Evolutionary conservation across 2,113 vertebrate genomes (phyloP), one percentile per base, ranked within the genome.

Genomic region (Lethenteron reissneri): DNA sequence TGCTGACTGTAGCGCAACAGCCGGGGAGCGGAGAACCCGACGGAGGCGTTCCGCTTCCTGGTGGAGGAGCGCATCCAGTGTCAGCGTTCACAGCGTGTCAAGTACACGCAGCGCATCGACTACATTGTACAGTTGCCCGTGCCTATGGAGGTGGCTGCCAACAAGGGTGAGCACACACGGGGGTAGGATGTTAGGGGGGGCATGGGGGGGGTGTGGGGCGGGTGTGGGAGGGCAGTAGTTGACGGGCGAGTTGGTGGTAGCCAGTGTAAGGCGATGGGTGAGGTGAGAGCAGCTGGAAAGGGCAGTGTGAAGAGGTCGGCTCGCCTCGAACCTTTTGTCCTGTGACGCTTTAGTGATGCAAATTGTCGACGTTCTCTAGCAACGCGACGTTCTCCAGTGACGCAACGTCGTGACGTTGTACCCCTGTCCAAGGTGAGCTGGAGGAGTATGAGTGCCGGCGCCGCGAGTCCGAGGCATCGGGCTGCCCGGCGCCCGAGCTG

Each of bases 21-120:
- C 80, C 90, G 92, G 76, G 90, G 89, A 69, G 89, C 88, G 1
- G 77, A 87, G 75, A 97, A 96, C 76, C 94, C 94, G 9, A 94
- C 92, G 0, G 94, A 97, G 80, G 90, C 92, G 58, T 99, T 96
- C 79, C 86, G 91, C 75, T 99, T 96, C 76, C 80, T 99, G 76
- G 89, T 97, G 78, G 94, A 97, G 75, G 94, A 99, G 71, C 88
- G 85, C 79, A 90, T 97, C 75, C 89, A 95, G 78, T 99, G 94
- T 81, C 84, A 95, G 81, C 87, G 89, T 71, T 92, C 94, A 6
- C 88, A 90, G 75, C 97, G 95, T 77, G 90, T 95, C 76, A 97
- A 96, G 79, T 99, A 99, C 72, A 99, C 92, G 1, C 92, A 96
- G 78, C 82, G 94, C 4, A 91, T 97, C 56, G 94, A 99, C 79